Conservation (phyloP, 2,797 vertebrate genomes). For the Leuciscus waleckii region DNA sequence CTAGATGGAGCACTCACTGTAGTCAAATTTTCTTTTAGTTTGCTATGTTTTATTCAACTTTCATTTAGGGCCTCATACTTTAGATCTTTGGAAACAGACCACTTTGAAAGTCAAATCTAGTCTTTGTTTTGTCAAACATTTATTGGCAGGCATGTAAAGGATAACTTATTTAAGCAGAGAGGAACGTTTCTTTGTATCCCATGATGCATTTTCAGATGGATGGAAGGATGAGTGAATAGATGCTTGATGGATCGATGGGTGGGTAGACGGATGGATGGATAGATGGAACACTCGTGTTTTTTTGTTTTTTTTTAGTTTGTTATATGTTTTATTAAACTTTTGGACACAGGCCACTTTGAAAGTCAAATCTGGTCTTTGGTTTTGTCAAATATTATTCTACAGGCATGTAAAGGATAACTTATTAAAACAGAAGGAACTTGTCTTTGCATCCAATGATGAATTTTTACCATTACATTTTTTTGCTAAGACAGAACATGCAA, state of each 20-base stretch:
- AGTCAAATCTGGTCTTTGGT: conserved; percentile 24
- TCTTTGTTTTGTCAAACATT: conserved; percentile 38
- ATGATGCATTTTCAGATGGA: background rate
- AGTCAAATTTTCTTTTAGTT: too few relatives aligned
- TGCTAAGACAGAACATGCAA: conserved; percentile 1
- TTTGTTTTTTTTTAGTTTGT: background rate
- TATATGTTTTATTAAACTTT: background rate
- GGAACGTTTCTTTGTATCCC: background rate
- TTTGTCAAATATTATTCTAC: conserved; percentile 29
- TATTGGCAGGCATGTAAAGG: background rate
- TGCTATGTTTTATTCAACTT: background rate
- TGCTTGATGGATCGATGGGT: background rate
- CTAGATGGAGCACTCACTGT: too few relatives aligned
- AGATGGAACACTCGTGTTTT: background rate
- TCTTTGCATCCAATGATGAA: conserved; percentile 4
- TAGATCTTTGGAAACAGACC: background rate
- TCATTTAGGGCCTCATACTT: background rate
- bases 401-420: background rate
- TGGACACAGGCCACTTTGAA: conserved; percentile 22
- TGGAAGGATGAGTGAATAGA: background rate
- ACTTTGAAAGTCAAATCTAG: conserved; percentile 13
- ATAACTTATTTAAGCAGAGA: conserved; percentile 24
- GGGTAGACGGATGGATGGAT: background rate
- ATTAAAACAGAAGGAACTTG: conserved; percentile 24
- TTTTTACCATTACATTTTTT: conserved; percentile 9